Percentiles rank a stretch among this genome's conserved stretches.
Conservation (phyloP, 2,888 invertebrate genomes). For the Masnerella sp. region DNA sequence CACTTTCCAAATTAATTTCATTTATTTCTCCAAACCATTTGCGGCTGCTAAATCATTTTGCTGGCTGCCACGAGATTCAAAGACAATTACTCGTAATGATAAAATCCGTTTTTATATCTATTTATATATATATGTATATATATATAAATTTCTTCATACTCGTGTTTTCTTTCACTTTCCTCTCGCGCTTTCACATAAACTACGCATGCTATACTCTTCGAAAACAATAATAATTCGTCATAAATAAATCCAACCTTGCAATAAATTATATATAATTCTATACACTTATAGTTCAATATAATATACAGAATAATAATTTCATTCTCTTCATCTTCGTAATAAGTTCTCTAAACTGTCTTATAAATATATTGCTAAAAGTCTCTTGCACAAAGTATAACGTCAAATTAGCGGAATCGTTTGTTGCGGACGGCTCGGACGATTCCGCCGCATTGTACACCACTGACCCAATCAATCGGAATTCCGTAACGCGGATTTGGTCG, state of each 20-base stretch:
- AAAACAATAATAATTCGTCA: constrained; percentile 38
- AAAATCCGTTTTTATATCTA: constrained; percentile 8
- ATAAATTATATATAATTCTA: constrained; percentile 56
- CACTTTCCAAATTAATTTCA: no score
- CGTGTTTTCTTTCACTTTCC: constrained; percentile 16
- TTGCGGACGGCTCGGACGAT: constrained; percentile 13
- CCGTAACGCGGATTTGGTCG: no score
- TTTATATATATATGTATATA: constrained; percentile 6
- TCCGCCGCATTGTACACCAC: constrained; percentile 35
- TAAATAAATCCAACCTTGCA: constrained; percentile 46
- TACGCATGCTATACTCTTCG: constrained; percentile 21
- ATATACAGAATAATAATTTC: constrained; percentile 51
- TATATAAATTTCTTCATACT: background rate
- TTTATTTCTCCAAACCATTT: no score
- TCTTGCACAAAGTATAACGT: constrained; percentile 44
- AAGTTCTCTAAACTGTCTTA: constrained; percentile 36
- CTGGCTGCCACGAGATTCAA: constrained; percentile 45
- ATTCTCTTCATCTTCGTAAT: constrained; percentile 12
- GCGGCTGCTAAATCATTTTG: no score
- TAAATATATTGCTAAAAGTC: constrained; percentile 48
- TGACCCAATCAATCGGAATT: constrained; percentile 27
- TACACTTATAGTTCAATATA: constrained; percentile 45
- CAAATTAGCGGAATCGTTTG: constrained; percentile 34
- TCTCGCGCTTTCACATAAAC: constrained; percentile 23
- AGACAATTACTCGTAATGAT: constrained; percentile 24